These are phyloP conservation scores for Adoxophyes honmai DNA, from an alignment of 1,140 invertebrate species.

Conservation along the genomic window DNA sequence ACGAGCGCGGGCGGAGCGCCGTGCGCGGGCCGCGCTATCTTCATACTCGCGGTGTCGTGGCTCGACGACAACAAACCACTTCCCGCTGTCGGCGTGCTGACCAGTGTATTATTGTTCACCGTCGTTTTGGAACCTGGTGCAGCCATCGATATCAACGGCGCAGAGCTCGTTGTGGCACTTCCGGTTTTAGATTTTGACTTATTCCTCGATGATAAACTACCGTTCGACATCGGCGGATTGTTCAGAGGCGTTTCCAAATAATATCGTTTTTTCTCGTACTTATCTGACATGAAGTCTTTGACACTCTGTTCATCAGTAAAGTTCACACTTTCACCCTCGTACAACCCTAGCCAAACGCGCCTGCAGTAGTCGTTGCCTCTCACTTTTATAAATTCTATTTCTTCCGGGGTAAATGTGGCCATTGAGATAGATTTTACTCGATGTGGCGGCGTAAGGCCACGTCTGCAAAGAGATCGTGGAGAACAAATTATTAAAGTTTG, in stretches of 20 bases:
- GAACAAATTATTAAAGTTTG: constrained; percentile 39
- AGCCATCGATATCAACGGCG: constrained; percentile 62
- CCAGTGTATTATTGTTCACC: constrained; percentile 42
- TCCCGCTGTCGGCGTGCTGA: constrained; percentile 50
- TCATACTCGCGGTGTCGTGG: constrained; percentile 42
- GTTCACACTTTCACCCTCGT: constrained; percentile 84
- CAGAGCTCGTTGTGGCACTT: constrained; percentile 32
- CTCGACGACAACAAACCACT: constrained; percentile 38
- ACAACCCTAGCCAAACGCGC: constrained; percentile 93
- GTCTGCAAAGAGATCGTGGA: constrained; percentile 80
- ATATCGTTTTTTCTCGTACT: constrained; percentile 94
- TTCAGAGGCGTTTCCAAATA: constrained; percentile 57
- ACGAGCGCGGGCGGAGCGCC: constrained; percentile 35
- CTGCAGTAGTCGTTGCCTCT: constrained; percentile 96
- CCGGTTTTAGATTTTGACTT: constrained; percentile 51
- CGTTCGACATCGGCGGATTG: constrained; percentile 44
- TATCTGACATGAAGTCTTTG: constrained; percentile 94
- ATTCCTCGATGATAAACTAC: constrained; percentile 46
- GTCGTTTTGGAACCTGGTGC: constrained; percentile 43
- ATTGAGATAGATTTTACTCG: constrained; percentile 99
- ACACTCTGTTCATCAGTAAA: constrained; percentile 87
- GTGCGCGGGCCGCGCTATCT: constrained; percentile 52
- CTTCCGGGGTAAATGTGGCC: constrained; percentile 97
- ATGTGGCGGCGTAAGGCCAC: constrained; percentile 97
- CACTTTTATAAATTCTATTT: constrained; percentile 93